Evolutionary conservation across 2,888 invertebrate genomes (phyloP), one percentile per base, ranked within the genome.

Genomic region (Xestia xanthographa): DNA sequence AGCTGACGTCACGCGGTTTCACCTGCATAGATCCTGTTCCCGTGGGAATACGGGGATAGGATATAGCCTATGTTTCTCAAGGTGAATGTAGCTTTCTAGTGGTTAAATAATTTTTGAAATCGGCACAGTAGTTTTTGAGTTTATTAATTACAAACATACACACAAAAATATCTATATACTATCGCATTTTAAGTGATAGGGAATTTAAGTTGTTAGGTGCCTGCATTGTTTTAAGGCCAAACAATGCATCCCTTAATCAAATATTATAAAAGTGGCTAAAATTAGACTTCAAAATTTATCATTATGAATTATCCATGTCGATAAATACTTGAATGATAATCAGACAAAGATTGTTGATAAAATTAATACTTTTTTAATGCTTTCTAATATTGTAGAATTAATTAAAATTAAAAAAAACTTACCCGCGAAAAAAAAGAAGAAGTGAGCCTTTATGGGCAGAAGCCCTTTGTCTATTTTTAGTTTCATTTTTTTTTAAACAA

Each of bases 371-470:
- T 53, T n/a, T 0, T 0, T 9, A 50, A 11, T 50, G 38, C 38
- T 8, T 20, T 0, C 48, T 50, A 22, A 22, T 22, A 20, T n/a
- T n/a, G 11, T 11, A n/a, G 2, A 48, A 53, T 8, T 38, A 0
- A n/a, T n/a, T 45, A 0, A 45, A 50, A 22, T 34, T 4, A 60
- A 62, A 77, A 66, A 66, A 60, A 11, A 60, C 97, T 97, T 95
- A 98, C 98, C 98, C 86, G 98, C 98, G 97, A 98, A 98, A 89
- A 98, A 98, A 92, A 98, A 98, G 95, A 99, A 98, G 92, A 97
- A 99, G 92, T 98, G 98, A 0, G 98, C 97, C 97, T 99, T 99
- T 69, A 99, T 97, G 20, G 98, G 98, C 93, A 99, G 89, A 70
- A 98, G 96, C 63, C 96, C 96, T 86, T 91, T 96, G 92, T 98